These are phyloP conservation scores for Cephus spinipes DNA, from an alignment of 2,888 invertebrate genomes.

Conservation along the genomic window DNA sequence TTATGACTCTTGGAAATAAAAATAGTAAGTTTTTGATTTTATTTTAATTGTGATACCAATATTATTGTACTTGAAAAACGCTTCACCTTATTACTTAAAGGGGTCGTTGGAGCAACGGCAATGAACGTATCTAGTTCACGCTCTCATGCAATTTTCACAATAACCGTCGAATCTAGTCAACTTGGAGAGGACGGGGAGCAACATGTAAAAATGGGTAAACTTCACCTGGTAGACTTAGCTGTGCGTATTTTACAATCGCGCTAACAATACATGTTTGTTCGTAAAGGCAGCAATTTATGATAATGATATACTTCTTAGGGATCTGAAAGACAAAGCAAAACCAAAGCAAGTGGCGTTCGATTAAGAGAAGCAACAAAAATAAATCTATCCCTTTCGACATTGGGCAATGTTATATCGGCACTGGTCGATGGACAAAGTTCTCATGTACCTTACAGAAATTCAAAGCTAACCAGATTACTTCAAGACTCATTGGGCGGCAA, in stretches of 20 bases:
- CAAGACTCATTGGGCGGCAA: slow-evolving; percentile 98
- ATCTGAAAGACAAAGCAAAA: slow-evolving; percentile 96
- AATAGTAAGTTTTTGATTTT: slow-evolving; percentile 74
- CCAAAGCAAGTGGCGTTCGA: slow-evolving; percentile 92
- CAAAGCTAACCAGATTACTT: slow-evolving; percentile 92
- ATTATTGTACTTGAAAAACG: slow-evolving; percentile 11
- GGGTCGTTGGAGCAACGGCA: slow-evolving; percentile 89
- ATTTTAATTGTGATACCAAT: neutral
- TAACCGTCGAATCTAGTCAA: slow-evolving; percentile 96
- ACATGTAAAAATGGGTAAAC: slow-evolving; percentile 94
- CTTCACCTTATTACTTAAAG: slow-evolving; percentile 53
- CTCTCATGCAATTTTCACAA: slow-evolving; percentile 98
- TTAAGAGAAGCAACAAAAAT: slow-evolving; percentile 98
- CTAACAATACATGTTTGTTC: slow-evolving; percentile 40
- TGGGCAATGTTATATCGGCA: slow-evolving; percentile 98
- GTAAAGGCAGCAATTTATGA: neutral
- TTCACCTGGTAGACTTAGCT: slow-evolving; percentile 97
- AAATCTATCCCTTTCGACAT: slow-evolving; percentile 94
- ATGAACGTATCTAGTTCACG: slow-evolving; percentile 98
- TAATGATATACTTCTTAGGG: slow-evolving; percentile 72
- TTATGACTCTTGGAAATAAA: slow-evolving; percentile 96
- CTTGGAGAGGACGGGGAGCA: slow-evolving; percentile 83
- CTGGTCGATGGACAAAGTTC: slow-evolving; percentile 97
- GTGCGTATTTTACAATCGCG: slow-evolving; percentile 69
- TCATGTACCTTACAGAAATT: slow-evolving; percentile 98